These are phyloP conservation scores for Sinelater perroti DNA, from an alignment of 2,888 invertebrate genomes.

Conservation along the genomic window DNA sequence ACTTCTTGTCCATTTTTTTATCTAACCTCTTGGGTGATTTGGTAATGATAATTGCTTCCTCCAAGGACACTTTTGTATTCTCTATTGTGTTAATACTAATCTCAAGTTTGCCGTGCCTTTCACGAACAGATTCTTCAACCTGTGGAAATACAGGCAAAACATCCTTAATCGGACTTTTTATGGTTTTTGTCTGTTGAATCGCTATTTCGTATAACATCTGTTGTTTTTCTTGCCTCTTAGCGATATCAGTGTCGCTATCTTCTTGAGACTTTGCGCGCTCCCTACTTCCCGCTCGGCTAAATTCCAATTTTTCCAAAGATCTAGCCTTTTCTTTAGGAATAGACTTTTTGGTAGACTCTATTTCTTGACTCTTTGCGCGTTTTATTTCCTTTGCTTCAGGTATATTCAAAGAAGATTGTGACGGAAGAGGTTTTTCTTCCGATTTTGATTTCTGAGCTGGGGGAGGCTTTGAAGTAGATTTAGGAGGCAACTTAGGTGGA, in stretches of 20 bases:
- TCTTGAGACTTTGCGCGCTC: slow-evolving; percentile 78
- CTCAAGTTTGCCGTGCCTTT: slow-evolving; percentile 78
- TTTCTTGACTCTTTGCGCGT: slow-evolving; percentile 70
- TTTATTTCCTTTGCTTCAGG: slow-evolving; percentile 59
- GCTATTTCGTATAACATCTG: slow-evolving; percentile 80
- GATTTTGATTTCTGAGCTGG: slow-evolving; percentile 8
- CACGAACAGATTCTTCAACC: slow-evolving; percentile 77
- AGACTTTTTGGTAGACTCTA: slow-evolving; percentile 64
- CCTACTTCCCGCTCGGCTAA: slow-evolving; percentile 66
- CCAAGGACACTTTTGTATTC: slow-evolving; percentile 59
- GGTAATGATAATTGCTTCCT: slow-evolving; percentile 79
- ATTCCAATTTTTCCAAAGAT: slow-evolving; percentile 72
- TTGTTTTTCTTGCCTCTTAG: slow-evolving; percentile 77
- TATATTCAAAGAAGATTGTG: slow-evolving; percentile 47
- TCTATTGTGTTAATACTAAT: slow-evolving; percentile 73
- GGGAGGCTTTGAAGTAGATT: slow-evolving; percentile 57
- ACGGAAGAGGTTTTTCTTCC: slow-evolving; percentile 54
- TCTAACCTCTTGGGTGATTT: slow-evolving; percentile 78
- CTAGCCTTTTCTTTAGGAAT: slow-evolving; percentile 73
- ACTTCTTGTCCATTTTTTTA: slow-evolving; percentile 60
- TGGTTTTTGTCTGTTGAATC: slow-evolving; percentile 77
- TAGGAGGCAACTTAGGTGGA: slow-evolving; percentile 61
- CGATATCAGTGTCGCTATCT: slow-evolving; percentile 75
- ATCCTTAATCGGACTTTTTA: slow-evolving; percentile 78
- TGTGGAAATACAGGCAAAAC: slow-evolving; percentile 75